phyloP scores from a whole-genome alignment of 92 coral and sea anemone genomes.

The Palythoa caribaeorum region DNA sequence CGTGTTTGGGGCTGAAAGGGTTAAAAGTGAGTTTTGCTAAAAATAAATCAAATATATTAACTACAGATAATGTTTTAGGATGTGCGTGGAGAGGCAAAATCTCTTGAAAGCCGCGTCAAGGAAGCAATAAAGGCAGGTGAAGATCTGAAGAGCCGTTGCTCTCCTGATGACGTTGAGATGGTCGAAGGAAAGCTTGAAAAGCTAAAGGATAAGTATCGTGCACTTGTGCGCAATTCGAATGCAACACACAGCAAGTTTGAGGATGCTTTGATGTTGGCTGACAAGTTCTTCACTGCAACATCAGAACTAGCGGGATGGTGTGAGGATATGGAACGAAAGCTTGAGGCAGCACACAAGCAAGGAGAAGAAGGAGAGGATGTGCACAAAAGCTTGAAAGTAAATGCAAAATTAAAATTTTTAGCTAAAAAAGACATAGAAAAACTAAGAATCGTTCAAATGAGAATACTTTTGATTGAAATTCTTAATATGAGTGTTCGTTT shows the following conservation, averaged over 20 bases:
- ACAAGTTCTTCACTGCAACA: conserved; percentile 78
- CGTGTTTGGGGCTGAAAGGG: no score
- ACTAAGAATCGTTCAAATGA: not conserved
- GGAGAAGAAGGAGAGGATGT: conserved; percentile 33
- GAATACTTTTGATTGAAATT: not conserved
- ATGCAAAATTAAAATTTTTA: not conserved
- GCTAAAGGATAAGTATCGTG: conserved; percentile 81
- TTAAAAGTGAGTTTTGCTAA: no score
- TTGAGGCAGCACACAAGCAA: conserved; percentile 56
- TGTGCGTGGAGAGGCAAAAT: conserved; percentile 75
- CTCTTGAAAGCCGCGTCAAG: conserved; percentile 76
- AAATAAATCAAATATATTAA: no score
- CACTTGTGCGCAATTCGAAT: conserved; percentile 63
- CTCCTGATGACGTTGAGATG: conserved; percentile 84
- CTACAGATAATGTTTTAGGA: conserved; percentile 45
- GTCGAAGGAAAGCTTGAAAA: conserved; percentile 91
- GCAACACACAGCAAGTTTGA: conserved; percentile 74
- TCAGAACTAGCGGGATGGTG: conserved; percentile 88
- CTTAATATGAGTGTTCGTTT: no score
- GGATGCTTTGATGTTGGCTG: conserved; percentile 81
- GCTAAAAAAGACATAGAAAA: not conserved
- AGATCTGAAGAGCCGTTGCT: conserved; percentile 78
- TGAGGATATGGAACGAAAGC: conserved; percentile 77
- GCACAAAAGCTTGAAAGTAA: conserved; percentile 30
- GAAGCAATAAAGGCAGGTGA: conserved; percentile 83